A percentile compares a stretch with the other conserved stretches of the same genome.
Evolutionary conservation across 2,113 vertebrate species (phyloP).

Genomic region (Phasianus colchicus): DNA sequence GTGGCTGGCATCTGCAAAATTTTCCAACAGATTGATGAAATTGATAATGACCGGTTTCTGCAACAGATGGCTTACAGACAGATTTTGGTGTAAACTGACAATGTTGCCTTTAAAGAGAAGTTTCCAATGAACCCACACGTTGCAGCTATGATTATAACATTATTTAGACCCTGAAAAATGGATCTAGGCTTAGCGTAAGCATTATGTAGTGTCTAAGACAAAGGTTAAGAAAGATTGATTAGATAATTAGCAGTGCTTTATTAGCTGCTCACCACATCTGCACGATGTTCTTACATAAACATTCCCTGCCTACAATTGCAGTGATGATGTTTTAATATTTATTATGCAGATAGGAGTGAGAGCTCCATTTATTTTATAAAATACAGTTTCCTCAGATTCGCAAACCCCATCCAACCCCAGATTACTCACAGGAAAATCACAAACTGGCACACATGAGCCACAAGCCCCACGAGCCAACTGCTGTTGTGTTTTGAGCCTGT

Average conservation of each 20-base stretch:
- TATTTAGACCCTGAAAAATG: constrained; percentile 64
- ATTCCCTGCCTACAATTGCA: constrained; percentile 31
- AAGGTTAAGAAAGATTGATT: constrained; percentile 77
- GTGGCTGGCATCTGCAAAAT: constrained; percentile 71
- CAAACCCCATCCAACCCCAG: background rate
- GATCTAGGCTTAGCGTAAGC: constrained; percentile 36
- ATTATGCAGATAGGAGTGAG: background rate
- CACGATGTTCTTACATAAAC: constrained; percentile 14
- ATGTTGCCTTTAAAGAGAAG: constrained; percentile 58
- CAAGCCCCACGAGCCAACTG: rapidly evolving
- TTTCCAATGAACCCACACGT: constrained; percentile 61
- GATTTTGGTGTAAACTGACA: constrained; percentile 65
- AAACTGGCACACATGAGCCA: background rate
- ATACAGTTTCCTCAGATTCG: background rate
- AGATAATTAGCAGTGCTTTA: constrained; percentile 57
- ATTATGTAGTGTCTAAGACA: constrained; percentile 31
- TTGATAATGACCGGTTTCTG: constrained; percentile 68
- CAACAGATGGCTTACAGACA: constrained; percentile 74
- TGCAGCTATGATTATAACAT: constrained; percentile 54
- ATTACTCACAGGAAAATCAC: background rate
- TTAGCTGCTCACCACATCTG: constrained; percentile 65
- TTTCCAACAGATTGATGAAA: constrained; percentile 74
- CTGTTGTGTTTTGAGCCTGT: background rate
- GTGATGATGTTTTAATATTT: constrained; percentile 52
- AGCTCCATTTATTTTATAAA: constrained; percentile 13